These are phyloP conservation scores for Epizoanthus ramosus DNA, from an alignment of 92 coral and sea anemone species.

Conservation along the genomic window DNA sequence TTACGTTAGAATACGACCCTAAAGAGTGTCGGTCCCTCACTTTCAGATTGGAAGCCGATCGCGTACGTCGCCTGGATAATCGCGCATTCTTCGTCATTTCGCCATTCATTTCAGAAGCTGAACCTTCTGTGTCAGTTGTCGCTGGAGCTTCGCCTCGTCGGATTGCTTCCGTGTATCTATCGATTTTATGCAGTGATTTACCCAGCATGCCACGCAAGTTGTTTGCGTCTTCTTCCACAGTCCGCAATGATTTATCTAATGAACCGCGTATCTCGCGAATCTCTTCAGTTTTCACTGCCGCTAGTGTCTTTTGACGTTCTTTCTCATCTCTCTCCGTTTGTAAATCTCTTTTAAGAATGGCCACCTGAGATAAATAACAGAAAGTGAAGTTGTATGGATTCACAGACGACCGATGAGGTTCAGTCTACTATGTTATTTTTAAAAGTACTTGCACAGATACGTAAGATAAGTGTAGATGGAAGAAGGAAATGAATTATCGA, in stretches of 20 bases:
- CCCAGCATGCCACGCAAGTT: conserved; percentile 90
- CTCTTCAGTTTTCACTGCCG: conserved; percentile 79
- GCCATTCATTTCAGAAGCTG: conserved; percentile 64
- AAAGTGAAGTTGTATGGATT: no score
- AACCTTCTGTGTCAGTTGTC: conserved; percentile 69
- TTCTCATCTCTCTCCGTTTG: conserved; percentile 66
- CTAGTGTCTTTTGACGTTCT: conserved; percentile 58
- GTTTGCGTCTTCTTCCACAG: conserved; percentile 88
- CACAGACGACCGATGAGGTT: no score
- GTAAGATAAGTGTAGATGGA: no score
- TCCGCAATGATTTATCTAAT: conserved; percentile 78
- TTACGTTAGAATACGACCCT: conserved; percentile 10
- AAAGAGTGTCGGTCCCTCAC: conserved; percentile 37
- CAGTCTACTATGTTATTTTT: no score
- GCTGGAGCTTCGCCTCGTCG: conserved; percentile 69
- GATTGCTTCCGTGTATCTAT: conserved; percentile 75
- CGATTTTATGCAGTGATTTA: conserved; percentile 86
- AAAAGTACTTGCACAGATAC: no score
- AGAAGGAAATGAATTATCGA: no score
- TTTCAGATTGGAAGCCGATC: conserved; percentile 65
- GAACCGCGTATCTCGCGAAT: conserved; percentile 87
- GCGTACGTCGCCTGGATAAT: conserved; percentile 64
- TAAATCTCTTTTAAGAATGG: conserved; percentile 67
- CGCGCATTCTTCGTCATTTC: conserved; percentile 47
- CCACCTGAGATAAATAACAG: conserved; percentile 41